Evolutionary conservation across 1,140 invertebrate species (phyloP), one percentile per base, ranked within the genome.

Genomic region (Portunus trituberculatus): DNA sequence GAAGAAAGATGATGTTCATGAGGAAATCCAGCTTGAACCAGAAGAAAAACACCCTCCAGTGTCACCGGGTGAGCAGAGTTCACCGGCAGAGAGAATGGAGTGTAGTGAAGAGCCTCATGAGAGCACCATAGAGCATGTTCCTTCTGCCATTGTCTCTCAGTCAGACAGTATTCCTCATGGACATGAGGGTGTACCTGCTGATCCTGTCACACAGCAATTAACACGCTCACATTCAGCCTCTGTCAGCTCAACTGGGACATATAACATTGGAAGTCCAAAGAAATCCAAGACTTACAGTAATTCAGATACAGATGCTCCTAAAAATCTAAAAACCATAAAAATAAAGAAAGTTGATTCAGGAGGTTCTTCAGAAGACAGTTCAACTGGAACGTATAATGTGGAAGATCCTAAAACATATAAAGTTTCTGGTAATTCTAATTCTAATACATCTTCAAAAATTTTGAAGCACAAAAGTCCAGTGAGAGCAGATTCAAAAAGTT

Each of bases 311-410:
- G 20, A 76, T 31, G 52, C 31, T 76, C 28, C 20, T 25, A 76
- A n/a, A 12, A 76, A n/a, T 39, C 32, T 32, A n/a, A 91, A 32
- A 31, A 76, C 4, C 67, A 28, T 76, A 0, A 67, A 76, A 25
- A 31, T 52, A 31, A 90, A 76, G 67, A 76, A 25, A 76, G n/a
- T 25, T n/a, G 6, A 25, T 76, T 76, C 67, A 76, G 67, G 20
- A 76, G 25, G 25, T 20, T 76, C 67, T n/a, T 76, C 67, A n/a
- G n/a, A 7, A n/a, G 67, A n/a, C 12, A 76, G 52, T 20, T 94
- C 93, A 89, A 45, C 86, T 90, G n/a, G 87, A 14, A 59, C 93
- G 8, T 94, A 94, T 25, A 90, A 90, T 89, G 52, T 29, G n/a
- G 52, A 90, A 94, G 89, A 29, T 94, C 93, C 48, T 52, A 32